A percentile compares a stretch with the other conserved stretches of the same genome.
These are phyloP conservation scores for Parazoanthus darwini DNA, from an alignment of 92 coral and sea anemone species.

Conservation along the genomic window DNA sequence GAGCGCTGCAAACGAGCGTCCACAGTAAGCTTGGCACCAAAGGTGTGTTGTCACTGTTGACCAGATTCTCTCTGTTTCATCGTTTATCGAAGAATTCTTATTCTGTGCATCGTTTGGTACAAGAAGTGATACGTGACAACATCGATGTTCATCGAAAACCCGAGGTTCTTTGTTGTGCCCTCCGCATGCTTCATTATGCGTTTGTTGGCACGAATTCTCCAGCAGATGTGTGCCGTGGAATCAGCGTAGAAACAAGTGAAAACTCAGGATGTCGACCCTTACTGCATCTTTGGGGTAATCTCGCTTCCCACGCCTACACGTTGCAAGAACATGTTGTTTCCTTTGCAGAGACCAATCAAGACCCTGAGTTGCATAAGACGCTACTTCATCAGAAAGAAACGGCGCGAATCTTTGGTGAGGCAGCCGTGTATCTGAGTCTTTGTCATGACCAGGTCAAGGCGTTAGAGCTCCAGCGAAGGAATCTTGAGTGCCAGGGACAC, in stretches of 20 bases:
- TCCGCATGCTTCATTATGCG: slow-evolving; percentile 64
- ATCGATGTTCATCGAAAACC: slow-evolving; percentile 32
- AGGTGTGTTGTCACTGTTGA: slow-evolving; percentile 66
- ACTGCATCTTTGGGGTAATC: slow-evolving; percentile 65
- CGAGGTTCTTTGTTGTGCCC: slow-evolving; percentile 60
- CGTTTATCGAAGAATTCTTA: slow-evolving; percentile 53
- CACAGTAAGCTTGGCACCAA: slow-evolving; percentile 40
- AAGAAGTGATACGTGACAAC: slow-evolving; percentile 75
- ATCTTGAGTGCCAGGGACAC: slow-evolving; percentile 51
- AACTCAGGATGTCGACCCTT: slow-evolving; percentile 56
- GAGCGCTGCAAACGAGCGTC: slow-evolving; percentile 32
- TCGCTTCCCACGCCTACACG: slow-evolving; percentile 61
- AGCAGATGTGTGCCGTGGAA: slow-evolving; percentile 30
- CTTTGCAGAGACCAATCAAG: slow-evolving; percentile 14
- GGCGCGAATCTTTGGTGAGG: slow-evolving; percentile 62
- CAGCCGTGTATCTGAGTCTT: slow-evolving; percentile 64
- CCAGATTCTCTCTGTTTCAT: slow-evolving; percentile 84
- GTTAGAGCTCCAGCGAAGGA: slow-evolving; percentile 51
- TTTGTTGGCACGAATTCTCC: slow-evolving; percentile 60
- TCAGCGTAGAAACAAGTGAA: slow-evolving; percentile 42
- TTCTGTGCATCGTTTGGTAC: slow-evolving; percentile 88
- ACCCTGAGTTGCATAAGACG: background rate
- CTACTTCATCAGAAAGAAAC: slow-evolving; percentile 55
- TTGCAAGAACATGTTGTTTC: slow-evolving; percentile 60
- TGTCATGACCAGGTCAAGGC: slow-evolving; percentile 70